phyloP scores from a whole-genome alignment of 2,888 invertebrate genomes.

The Drosophila limbata region DNA sequence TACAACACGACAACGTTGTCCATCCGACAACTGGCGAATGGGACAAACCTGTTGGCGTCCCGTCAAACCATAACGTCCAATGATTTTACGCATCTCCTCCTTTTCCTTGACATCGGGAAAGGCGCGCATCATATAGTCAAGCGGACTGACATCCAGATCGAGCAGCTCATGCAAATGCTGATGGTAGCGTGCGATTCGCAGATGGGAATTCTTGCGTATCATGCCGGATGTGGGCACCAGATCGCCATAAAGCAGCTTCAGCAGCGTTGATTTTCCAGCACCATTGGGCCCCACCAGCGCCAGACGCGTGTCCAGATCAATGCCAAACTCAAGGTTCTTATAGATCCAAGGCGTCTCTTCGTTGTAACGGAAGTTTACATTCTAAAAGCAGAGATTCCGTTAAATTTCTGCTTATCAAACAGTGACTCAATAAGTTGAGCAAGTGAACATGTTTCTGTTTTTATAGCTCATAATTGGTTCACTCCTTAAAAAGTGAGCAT shows the following conservation, averaged over 20 bases:
- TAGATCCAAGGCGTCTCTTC: conserved; percentile 96
- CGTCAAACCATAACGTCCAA: conserved; percentile 98
- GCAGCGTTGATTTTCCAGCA: conserved; percentile 98
- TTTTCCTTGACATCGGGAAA: conserved; percentile 99
- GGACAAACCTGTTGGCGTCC: conserved; percentile 95
- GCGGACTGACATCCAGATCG: conserved; percentile 96
- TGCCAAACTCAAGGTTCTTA: conserved; percentile 98
- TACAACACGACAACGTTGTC: conserved; percentile 98
- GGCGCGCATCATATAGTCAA: conserved; percentile 99
- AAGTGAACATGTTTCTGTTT: not conserved
- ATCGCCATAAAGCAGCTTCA: conserved; percentile 98
- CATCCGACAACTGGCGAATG: conserved; percentile 92
- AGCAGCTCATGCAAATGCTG: conserved; percentile 99
- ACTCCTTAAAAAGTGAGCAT: too few species aligned
- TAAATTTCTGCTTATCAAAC: too few species aligned
- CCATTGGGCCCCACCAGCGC: conserved; percentile 99
- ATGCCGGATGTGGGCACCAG: conserved; percentile 97
- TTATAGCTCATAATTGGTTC: too few species aligned
- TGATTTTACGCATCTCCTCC: conserved; percentile 99
- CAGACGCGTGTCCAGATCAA: conserved; percentile 97
- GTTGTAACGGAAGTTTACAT: conserved; percentile 97
- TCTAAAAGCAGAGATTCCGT: conserved; percentile 85
- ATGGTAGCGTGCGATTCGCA: conserved; percentile 98
- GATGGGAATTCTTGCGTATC: conserved; percentile 99
- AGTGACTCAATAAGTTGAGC: not conserved